A percentile compares a stretch with the other conserved stretches of the same genome.
Conservation (phyloP, 1,140 invertebrate genomes). For the Drosophila bifasciata region DNA sequence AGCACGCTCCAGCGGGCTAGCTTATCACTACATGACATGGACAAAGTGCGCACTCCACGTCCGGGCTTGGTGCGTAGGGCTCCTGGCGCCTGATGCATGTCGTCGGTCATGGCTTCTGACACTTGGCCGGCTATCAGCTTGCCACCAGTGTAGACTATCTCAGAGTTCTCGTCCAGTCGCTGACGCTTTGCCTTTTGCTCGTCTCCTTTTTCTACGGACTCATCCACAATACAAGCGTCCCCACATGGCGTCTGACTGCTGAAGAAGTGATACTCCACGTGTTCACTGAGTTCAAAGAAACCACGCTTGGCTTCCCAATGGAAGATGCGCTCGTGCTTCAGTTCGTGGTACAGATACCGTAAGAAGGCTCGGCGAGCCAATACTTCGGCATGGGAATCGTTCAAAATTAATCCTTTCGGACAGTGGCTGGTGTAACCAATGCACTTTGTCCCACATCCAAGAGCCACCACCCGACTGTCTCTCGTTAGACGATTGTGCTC, state of each 20-base stretch:
- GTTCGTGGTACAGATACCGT: constrained; percentile 88
- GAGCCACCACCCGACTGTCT: constrained; percentile 88
- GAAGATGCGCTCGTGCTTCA: constrained; percentile 59
- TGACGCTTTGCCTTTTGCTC: constrained; percentile 62
- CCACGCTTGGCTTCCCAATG: constrained; percentile 54
- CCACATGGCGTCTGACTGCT: constrained; percentile 96
- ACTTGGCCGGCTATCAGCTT: constrained; percentile 89
- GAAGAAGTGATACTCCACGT: constrained; percentile 92
- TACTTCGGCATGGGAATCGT: constrained; percentile 97
- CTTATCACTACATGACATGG: constrained; percentile 97
- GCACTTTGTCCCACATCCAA: constrained; percentile 96
- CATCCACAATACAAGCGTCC: constrained; percentile 87
- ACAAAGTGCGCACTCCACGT: constrained; percentile 93
- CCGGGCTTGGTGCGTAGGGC: constrained; percentile 95
- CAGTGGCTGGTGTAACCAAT: constrained; percentile 89
- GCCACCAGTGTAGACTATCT: constrained; percentile 90
- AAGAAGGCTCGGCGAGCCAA: constrained; percentile 92
- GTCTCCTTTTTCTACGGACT: neutral
- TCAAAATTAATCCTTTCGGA: constrained; percentile 89
- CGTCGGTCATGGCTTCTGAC: constrained; percentile 85
- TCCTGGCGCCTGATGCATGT: constrained; percentile 85
- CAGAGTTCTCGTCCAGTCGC: constrained; percentile 23
- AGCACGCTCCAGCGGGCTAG: constrained; percentile 94
- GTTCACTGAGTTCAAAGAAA: constrained; percentile 85
- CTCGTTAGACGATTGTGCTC: constrained; percentile 78